These are phyloP conservation scores for Electrophaes corylata DNA, from an alignment of 2,888 invertebrate species.

Conservation along the genomic window DNA sequence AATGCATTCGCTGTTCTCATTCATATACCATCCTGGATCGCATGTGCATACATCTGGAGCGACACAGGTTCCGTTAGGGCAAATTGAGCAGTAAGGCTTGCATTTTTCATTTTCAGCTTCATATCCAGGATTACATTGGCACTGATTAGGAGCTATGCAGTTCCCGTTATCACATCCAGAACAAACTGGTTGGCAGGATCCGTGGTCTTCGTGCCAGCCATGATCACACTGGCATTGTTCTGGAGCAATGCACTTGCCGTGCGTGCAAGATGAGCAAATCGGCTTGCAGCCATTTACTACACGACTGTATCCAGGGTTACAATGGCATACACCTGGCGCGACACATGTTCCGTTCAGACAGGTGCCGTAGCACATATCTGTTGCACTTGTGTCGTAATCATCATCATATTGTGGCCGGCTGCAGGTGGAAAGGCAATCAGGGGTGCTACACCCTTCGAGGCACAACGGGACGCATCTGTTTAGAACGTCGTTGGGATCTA, in stretches of 20 bases:
- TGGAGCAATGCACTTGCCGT: constrained; percentile 19
- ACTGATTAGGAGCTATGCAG: constrained; percentile 35
- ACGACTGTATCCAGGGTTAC: constrained; percentile 39
- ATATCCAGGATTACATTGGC: constrained; percentile 36
- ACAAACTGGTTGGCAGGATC: constrained; percentile 29
- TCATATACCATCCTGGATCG: constrained; percentile 42
- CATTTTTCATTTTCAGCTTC: constrained; percentile 26
- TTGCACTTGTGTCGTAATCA: constrained; percentile 1
- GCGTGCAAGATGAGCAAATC: constrained; percentile 18
- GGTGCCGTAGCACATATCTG: constrained; percentile 8
- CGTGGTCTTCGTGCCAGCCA: constrained; percentile 28
- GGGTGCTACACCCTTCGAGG: constrained; percentile 38
- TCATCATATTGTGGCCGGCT: neutral
- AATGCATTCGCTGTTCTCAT: constrained; percentile 31
- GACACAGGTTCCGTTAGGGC: constrained; percentile 43
- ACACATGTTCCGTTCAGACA: constrained; percentile 48
- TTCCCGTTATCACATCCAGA: constrained; percentile 31
- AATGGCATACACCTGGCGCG: constrained; percentile 47
- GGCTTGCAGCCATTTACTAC: constrained; percentile 17
- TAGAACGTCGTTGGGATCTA: constrained; percentile 21
- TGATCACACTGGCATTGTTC: constrained; percentile 23
- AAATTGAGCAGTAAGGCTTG: constrained; percentile 43
- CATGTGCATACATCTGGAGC: constrained; percentile 43
- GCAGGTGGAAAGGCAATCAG: constrained; percentile 38
- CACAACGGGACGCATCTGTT: constrained; percentile 41